Conservation (phyloP, 2,888 invertebrate species). For the Drosophila kokeensis region DNA sequence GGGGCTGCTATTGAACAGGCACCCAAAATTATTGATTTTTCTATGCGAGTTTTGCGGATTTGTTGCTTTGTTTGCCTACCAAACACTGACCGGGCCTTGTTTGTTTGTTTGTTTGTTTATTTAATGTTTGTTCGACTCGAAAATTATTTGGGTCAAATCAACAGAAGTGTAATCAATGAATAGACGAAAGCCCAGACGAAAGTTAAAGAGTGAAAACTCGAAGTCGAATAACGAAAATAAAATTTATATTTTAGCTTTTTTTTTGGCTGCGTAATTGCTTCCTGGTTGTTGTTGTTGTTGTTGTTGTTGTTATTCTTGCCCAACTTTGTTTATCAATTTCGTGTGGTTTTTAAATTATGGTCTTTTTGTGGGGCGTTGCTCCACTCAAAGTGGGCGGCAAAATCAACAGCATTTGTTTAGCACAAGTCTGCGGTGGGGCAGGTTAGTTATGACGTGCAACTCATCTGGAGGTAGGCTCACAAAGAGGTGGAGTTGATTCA, state of each 20-base stretch:
- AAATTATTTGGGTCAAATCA: constrained; percentile 80
- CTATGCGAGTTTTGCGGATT: constrained; percentile 62
- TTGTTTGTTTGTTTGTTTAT: constrained; percentile 71
- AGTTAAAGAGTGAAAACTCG: constrained; percentile 41
- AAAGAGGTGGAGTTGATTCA: background rate
- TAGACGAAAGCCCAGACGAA: constrained; percentile 46
- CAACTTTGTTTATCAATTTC: constrained; percentile 37
- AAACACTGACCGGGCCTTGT: constrained; percentile 21
- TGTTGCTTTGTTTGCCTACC: constrained; percentile 52
- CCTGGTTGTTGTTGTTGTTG: constrained; percentile 19
- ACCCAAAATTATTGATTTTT: constrained; percentile 65
- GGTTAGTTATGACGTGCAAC: background rate
- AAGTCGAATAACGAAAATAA: constrained; percentile 28
- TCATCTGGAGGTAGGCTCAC: background rate
- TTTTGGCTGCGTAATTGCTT: constrained; percentile 52
- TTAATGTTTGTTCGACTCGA: constrained; percentile 77
- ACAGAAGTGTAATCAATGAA: constrained; percentile 72
- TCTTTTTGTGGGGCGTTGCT: background rate
- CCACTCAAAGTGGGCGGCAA: constrained; percentile 22
- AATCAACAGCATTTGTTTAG: constrained; percentile 33
- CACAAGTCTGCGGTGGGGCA: constrained; percentile 6
- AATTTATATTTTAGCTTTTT: constrained; percentile 41
- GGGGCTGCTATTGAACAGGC: background rate
- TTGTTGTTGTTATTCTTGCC: constrained; percentile 1
- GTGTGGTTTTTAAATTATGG: constrained; percentile 16